Conservation (phyloP, 2,888 invertebrate genomes). For the Acanthoscelides obtectus region DNA sequence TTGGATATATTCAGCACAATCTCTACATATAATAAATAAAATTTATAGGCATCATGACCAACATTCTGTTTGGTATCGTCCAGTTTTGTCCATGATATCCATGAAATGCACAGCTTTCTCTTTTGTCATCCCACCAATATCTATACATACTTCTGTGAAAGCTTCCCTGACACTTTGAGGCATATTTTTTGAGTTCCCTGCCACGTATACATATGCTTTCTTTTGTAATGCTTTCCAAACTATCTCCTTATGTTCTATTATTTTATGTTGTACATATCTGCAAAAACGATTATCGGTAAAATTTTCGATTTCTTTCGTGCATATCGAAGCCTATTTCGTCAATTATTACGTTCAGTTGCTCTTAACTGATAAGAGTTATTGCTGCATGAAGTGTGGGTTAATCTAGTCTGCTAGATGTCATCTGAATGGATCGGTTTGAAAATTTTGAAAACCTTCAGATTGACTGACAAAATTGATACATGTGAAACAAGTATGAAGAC, state of each 20-base stretch:
- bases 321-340: too few relatives aligned
- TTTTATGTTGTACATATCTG: conserved; percentile 88
- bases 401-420: too few relatives aligned
- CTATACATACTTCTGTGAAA: conserved; percentile 53
- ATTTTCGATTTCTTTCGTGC: too few relatives aligned
- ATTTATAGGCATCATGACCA: conserved; percentile 51
- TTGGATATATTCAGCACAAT: background rate
- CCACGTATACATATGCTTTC: conserved; percentile 72
- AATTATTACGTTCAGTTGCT: too few relatives aligned
- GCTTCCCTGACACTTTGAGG: conserved; percentile 83
- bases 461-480: too few relatives aligned
- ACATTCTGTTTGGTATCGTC: conserved; percentile 74
- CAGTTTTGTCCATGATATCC: conserved; percentile 56
- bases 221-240: conserved; percentile 63
- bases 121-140: conserved; percentile 48
- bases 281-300: conserved; percentile 27
- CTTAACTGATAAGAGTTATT: too few relatives aligned
- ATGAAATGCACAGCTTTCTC: conserved; percentile 58
- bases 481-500: too few relatives aligned
- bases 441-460: too few relatives aligned
- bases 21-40: background rate
- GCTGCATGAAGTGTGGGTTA: too few relatives aligned
- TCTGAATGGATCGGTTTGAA: too few relatives aligned
- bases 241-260: conserved; percentile 54
- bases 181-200: conserved; percentile 95